Percentiles rank a stretch among this genome's conserved stretches.
Conservation (phyloP, 1,140 invertebrate genomes). For the Amyelois transitella region DNA sequence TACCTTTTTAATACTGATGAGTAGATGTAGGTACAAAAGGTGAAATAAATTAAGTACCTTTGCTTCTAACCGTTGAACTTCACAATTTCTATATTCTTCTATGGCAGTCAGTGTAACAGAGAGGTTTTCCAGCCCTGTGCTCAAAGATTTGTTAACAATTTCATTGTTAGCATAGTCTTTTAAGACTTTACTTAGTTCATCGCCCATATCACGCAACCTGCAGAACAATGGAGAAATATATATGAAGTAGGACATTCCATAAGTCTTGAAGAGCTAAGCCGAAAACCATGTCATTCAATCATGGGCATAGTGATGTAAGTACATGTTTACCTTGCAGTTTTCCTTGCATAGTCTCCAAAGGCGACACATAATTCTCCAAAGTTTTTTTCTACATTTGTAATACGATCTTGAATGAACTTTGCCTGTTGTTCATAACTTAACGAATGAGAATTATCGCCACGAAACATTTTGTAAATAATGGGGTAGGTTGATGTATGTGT, state of each 20-base stretch:
- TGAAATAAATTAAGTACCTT: slow-evolving; percentile 65
- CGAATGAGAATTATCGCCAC: slow-evolving; percentile 59
- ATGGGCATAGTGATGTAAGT: neutral
- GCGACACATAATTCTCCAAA: slow-evolving; percentile 80
- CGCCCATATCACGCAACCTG: slow-evolving; percentile 81
- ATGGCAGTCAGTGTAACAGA: slow-evolving; percentile 79
- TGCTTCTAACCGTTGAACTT: slow-evolving; percentile 80
- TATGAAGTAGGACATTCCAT: neutral
- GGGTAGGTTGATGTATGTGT: neutral
- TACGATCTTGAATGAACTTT: slow-evolving; percentile 83
- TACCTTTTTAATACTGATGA: too few species aligned
- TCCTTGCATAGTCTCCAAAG: slow-evolving; percentile 80
- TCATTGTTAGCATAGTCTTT: slow-evolving; percentile 80
- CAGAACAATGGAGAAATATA: slow-evolving; percentile 5
- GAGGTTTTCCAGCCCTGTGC: slow-evolving; percentile 77
- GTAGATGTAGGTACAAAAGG: neutral
- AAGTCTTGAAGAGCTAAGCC: neutral
- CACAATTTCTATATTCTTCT: slow-evolving; percentile 81
- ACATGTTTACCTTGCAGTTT: slow-evolving; percentile 77
- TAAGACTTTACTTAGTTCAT: slow-evolving; percentile 80
- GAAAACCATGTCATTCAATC: neutral
- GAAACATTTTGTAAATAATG: slow-evolving; percentile 43
- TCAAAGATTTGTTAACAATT: slow-evolving; percentile 80
- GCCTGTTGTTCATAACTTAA: slow-evolving; percentile 78
- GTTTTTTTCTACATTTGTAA: slow-evolving; percentile 80